phyloP scores from a whole-genome alignment of 2,113 vertebrate species.

The Shinisaurus crocodilurus region DNA sequence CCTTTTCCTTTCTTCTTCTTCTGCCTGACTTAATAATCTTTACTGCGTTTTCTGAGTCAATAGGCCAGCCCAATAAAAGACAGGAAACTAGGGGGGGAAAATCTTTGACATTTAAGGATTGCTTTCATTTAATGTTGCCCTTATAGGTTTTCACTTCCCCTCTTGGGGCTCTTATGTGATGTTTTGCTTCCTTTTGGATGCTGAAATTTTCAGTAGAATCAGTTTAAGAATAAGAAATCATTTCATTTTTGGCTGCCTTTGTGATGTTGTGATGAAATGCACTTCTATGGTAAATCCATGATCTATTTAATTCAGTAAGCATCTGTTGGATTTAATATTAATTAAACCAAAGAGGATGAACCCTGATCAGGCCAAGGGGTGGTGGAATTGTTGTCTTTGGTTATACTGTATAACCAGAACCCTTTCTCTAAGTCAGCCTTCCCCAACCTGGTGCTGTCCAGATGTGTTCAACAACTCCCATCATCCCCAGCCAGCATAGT shows the following conservation, averaged over 20 bases:
- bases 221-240: background rate
- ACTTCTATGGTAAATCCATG: background rate
- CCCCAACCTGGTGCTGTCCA: background rate
- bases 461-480: background rate
- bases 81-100: background rate
- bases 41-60: constrained; percentile 26
- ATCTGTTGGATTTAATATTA: background rate
- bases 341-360: background rate
- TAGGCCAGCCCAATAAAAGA: constrained; percentile 27
- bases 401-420: background rate
- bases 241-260: background rate
- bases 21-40: constrained; percentile 28
- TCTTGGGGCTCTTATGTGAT: background rate
- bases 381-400: background rate
- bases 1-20: background rate
- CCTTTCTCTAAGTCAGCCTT: background rate
- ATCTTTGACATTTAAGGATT: constrained; percentile 29
- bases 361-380: background rate
- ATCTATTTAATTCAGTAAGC: background rate
- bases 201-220: background rate
- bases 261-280: background rate
- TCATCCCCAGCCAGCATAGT: background rate
- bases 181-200: background rate
- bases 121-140: constrained; percentile 20
- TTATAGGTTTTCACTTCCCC: constrained; percentile 14